phyloP scores from a whole-genome alignment of 2,113 vertebrate species.

The Salvelinus fontinalis region DNA sequence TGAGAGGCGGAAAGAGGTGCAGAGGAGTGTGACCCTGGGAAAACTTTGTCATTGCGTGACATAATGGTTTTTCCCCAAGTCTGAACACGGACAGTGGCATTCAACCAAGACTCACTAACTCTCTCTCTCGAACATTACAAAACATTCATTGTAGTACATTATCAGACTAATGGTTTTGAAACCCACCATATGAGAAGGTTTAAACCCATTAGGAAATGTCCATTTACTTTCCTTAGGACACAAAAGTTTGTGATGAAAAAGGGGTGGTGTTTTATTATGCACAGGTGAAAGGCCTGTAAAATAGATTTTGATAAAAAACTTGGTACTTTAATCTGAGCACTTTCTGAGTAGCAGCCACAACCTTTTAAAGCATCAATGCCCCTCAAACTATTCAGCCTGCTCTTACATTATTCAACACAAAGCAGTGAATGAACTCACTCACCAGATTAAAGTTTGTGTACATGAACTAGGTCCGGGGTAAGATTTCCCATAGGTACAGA shows the following conservation, averaged over 20 bases:
- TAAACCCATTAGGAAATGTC: neutral
- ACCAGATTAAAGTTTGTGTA: no score
- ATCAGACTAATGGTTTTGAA: conserved; percentile 1
- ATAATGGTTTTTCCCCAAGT: no score
- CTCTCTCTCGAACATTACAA: neutral
- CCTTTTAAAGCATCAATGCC: no score
- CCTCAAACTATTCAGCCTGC: no score
- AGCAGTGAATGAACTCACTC: no score
- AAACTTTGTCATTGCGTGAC: neutral
- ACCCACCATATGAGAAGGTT: neutral
- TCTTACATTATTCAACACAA: no score
- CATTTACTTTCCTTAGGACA: neutral
- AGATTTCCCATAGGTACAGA: no score
- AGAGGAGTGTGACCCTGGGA: neutral
- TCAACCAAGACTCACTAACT: no score
- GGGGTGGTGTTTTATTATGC: neutral
- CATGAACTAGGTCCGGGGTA: no score
- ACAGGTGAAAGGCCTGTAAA: neutral
- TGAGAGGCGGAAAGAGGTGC: no score
- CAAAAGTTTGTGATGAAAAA: neutral
- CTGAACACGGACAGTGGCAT: neutral
- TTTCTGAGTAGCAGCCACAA: no score
- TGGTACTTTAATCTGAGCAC: no score
- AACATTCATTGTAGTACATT: neutral
- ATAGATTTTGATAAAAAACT: neutral